Evolutionary conservation across 2,888 invertebrate genomes (phyloP).

Genomic region (Dicyrtoma fusca): DNA sequence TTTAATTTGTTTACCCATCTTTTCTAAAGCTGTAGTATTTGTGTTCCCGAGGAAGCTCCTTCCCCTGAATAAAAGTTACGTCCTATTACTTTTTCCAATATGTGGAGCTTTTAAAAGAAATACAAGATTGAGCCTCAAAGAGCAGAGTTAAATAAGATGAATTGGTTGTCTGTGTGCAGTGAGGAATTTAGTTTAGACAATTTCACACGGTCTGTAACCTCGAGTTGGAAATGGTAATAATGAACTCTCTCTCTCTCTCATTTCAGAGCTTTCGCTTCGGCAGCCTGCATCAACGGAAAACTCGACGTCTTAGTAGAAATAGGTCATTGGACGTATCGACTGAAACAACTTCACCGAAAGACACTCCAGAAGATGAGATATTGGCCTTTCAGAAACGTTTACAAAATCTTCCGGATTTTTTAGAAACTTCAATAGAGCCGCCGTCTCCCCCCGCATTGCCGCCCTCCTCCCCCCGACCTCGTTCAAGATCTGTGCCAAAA

Average conservation of each 20-base stretch:
- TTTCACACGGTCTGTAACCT: neutral
- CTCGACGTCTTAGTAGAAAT: slow-evolving; percentile 53
- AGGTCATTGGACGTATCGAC: slow-evolving; percentile 55
- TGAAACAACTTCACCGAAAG: slow-evolving; percentile 56
- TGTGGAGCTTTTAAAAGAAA: no score
- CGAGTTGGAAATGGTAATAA: neutral
- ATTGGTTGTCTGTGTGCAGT: neutral
- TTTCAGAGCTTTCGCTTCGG: slow-evolving; percentile 55
- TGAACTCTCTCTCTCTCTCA: neutral
- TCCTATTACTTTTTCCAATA: no score
- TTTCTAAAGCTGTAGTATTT: no score
- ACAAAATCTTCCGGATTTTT: slow-evolving; percentile 64
- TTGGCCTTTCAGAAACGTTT: slow-evolving; percentile 65
- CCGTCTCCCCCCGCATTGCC: slow-evolving; percentile 57
- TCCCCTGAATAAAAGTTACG: no score
- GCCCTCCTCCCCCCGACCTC: slow-evolving; percentile 59
- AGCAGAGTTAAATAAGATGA: neutral
- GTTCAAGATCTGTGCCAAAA: slow-evolving; percentile 62
- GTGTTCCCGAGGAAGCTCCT: no score
- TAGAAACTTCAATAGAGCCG: slow-evolving; percentile 60
- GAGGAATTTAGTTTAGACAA: neutral
- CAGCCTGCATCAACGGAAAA: slow-evolving; percentile 52
- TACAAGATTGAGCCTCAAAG: no score
- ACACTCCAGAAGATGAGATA: slow-evolving; percentile 62
- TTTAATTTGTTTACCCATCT: neutral